Conservation (phyloP, 2,113 vertebrate genomes). For the Pituophis catenifer region DNA sequence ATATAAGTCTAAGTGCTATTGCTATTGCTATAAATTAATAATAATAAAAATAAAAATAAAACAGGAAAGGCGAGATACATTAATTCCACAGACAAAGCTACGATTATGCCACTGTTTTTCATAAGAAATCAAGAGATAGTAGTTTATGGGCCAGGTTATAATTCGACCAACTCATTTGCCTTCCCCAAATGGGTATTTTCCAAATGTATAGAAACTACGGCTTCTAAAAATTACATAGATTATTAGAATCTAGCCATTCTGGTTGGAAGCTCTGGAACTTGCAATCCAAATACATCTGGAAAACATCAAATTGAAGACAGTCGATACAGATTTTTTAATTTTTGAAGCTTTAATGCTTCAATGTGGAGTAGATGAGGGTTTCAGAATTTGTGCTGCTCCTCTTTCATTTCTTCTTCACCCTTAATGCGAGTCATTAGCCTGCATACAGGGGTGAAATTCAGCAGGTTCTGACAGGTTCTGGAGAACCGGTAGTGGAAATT, state of each 20-base stretch:
- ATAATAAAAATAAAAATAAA: neutral
- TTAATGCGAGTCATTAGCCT: conserved; percentile 46
- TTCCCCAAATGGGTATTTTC: neutral
- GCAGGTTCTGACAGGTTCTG: too few species aligned
- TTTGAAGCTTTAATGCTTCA: neutral
- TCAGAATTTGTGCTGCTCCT: conserved; percentile 24
- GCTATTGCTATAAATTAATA: neutral
- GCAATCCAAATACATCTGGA: neutral
- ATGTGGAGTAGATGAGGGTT: neutral
- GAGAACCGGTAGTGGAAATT: too few species aligned
- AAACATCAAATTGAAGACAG: neutral
- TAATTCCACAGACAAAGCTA: neutral
- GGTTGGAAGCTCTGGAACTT: neutral
- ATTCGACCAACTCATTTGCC: neutral
- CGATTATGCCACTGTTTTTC: neutral
- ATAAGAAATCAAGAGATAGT: neutral
- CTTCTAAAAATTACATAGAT: neutral
- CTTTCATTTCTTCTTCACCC: conserved; percentile 46
- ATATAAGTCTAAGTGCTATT: too few species aligned
- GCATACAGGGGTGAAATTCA: too few species aligned
- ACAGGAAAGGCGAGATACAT: neutral
- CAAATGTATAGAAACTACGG: neutral
- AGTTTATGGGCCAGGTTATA: conserved; percentile 8
- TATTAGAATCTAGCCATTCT: neutral
- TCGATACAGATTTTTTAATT: neutral